Percentiles rank a stretch among this genome's conserved stretches.
Conservation (phyloP, 2,888 invertebrate genomes). For the Sinhomidia bicolor region DNA sequence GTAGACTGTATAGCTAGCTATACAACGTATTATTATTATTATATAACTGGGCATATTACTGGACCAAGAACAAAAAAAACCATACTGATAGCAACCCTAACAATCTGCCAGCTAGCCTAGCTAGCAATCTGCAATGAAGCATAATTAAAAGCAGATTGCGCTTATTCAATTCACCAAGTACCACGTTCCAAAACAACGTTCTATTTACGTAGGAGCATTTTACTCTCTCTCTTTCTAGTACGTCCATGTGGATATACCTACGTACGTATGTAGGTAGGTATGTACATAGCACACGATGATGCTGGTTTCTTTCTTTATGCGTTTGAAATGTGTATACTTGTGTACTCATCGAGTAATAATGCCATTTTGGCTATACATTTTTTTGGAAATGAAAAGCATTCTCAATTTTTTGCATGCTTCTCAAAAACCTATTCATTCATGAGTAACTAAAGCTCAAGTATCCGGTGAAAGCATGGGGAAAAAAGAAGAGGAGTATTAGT, state of each 20-base stretch:
- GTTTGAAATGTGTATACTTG: neutral
- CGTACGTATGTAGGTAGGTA: too few species aligned
- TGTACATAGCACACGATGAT: too few species aligned
- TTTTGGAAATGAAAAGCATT: slow-evolving; percentile 44
- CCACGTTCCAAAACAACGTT: slow-evolving; percentile 34
- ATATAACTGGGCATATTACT: neutral
- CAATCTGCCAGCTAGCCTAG: slow-evolving; percentile 17
- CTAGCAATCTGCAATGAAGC: slow-evolving; percentile 63
- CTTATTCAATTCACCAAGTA: slow-evolving; percentile 43
- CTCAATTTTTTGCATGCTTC: slow-evolving; percentile 39
- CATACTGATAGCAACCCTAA: neutral
- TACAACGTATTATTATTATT: too few species aligned
- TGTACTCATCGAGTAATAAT: slow-evolving; percentile 30
- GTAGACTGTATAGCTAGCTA: neutral
- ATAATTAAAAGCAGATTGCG: slow-evolving; percentile 69
- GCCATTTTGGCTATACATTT: slow-evolving; percentile 24
- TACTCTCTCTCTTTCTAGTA: neutral
- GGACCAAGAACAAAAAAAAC: neutral
- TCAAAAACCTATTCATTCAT: slow-evolving; percentile 43
- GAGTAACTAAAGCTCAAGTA: slow-evolving; percentile 15
- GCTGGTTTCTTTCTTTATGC: neutral
- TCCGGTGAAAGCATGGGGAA: slow-evolving; percentile 11
- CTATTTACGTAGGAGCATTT: too few species aligned
- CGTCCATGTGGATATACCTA: too few species aligned
- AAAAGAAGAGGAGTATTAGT: slow-evolving; percentile 12